phyloP scores from a whole-genome alignment of 1,140 invertebrate genomes.

The Telenomus remus region DNA sequence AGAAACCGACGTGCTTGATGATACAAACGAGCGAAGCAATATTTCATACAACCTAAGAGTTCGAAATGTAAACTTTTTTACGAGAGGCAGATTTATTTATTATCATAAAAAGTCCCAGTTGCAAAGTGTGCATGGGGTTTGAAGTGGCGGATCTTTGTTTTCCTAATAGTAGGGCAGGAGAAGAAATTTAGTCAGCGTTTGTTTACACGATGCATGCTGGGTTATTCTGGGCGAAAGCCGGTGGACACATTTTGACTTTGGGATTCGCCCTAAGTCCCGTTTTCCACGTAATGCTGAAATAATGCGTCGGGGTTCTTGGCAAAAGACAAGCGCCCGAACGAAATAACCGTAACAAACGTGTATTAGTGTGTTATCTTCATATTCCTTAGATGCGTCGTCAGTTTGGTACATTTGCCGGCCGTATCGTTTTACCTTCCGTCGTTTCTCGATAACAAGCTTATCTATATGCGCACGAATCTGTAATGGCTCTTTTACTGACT shows the following conservation, averaged over 20 bases:
- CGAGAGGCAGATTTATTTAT: too few species aligned
- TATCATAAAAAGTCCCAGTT: too few species aligned
- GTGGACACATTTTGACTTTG: conserved; percentile 31
- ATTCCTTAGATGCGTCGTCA: conserved; percentile 27
- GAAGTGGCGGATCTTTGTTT: too few species aligned
- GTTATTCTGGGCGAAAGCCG: conserved; percentile 25
- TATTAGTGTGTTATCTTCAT: conserved; percentile 47
- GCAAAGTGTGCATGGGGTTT: too few species aligned
- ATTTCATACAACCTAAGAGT: too few species aligned
- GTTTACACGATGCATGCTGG: conserved; percentile 31
- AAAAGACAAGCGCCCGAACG: conserved; percentile 8
- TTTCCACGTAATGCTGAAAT: conserved; percentile 32
- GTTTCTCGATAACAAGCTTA: conserved; percentile 48
- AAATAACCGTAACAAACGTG: conserved; percentile 42
- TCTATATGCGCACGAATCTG: conserved; percentile 47
- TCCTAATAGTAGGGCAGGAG: too few species aligned
- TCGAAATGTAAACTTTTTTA: too few species aligned
- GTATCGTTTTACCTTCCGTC: conserved; percentile 43
- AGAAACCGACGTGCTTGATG: too few species aligned
- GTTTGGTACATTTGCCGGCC: conserved; percentile 30
- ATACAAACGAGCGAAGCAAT: too few species aligned
- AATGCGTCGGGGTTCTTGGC: conserved; percentile 7
- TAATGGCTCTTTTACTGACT: conserved; percentile 42
- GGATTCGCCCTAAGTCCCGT: conserved; percentile 10
- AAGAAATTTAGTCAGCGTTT: conserved; percentile 43